phyloP scores from a whole-genome alignment of 2,888 invertebrate species.

The Ctenicera cuprea region DNA sequence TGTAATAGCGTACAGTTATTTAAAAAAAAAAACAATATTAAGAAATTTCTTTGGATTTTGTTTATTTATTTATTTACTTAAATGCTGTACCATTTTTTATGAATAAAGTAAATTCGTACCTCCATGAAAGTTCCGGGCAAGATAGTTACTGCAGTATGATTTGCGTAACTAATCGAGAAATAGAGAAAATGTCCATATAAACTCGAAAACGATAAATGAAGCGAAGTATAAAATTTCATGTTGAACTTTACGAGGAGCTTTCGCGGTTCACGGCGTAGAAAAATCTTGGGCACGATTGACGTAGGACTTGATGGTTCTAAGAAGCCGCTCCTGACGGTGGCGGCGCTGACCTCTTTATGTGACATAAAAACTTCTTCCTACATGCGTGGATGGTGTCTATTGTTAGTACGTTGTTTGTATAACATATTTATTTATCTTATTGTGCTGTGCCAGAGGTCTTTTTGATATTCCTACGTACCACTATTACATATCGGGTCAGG shows the following conservation, averaged over 20 bases:
- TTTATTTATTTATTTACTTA: no score
- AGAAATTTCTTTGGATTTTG: no score
- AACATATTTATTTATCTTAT: slow-evolving; percentile 47
- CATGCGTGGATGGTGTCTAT: slow-evolving; percentile 49
- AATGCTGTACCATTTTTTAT: no score
- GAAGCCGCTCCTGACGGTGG: slow-evolving; percentile 54
- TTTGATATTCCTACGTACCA: slow-evolving; percentile 51
- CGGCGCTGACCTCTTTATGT: slow-evolving; percentile 53
- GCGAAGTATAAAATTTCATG: not conserved
- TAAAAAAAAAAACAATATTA: no score
- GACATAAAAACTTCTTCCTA: slow-evolving; percentile 50
- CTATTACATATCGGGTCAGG: slow-evolving; percentile 45
- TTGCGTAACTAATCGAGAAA: no score
- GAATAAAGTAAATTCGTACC: no score
- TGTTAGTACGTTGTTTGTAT: slow-evolving; percentile 46
- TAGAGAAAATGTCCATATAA: not conserved
- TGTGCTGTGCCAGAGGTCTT: slow-evolving; percentile 32
- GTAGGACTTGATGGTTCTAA: slow-evolving; percentile 56
- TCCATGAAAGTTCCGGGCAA: no score
- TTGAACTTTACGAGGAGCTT: slow-evolving; percentile 40
- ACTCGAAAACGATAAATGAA: slow-evolving; percentile 3
- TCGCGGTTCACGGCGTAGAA: slow-evolving; percentile 20
- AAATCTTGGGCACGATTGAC: slow-evolving; percentile 51
- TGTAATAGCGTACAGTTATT: no score
- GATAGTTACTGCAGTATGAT: no score